Evolutionary conservation across 2,113 vertebrate species (phyloP).

Genomic region (Fregetta grallaria): DNA sequence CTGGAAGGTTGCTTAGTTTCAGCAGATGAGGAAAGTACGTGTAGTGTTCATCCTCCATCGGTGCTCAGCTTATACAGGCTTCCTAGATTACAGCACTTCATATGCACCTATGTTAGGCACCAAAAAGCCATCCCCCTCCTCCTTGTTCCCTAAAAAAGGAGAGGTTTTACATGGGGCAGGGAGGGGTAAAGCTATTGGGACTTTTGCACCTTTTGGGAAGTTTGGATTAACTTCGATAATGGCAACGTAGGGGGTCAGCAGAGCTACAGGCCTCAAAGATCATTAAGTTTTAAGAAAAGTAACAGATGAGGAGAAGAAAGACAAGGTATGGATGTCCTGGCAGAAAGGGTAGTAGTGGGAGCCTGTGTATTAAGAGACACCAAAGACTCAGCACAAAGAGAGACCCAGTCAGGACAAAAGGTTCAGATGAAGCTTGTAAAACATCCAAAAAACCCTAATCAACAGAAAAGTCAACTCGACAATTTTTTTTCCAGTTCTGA

Average conservation of each 20-base stretch:
- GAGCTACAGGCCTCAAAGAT: neutral
- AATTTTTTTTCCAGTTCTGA: neutral
- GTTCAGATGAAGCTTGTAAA: neutral
- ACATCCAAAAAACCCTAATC: neutral
- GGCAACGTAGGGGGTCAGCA: neutral
- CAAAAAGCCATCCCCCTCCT: neutral
- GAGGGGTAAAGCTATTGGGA: fast-evolving
- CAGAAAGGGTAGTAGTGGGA: neutral
- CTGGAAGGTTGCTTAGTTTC: neutral
- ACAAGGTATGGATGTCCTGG: neutral
- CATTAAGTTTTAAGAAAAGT: neutral
- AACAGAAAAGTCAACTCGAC: neutral
- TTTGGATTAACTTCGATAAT: neutral
- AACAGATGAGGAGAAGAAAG: neutral
- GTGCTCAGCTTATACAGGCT: too few species aligned
- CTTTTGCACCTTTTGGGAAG: fast-evolving
- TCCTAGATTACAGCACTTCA: neutral
- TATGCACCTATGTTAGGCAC: fast-evolving
- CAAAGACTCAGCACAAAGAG: too few species aligned
- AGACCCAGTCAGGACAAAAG: neutral
- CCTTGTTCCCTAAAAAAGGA: fast-evolving
- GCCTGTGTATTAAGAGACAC: neutral
- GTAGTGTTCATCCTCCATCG: neutral
- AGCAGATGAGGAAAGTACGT: neutral
- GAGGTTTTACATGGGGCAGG: neutral